These are phyloP conservation scores for Peromyscus polionotus DNA, from an alignment of 2,113 vertebrate species.

Conservation along the genomic window DNA sequence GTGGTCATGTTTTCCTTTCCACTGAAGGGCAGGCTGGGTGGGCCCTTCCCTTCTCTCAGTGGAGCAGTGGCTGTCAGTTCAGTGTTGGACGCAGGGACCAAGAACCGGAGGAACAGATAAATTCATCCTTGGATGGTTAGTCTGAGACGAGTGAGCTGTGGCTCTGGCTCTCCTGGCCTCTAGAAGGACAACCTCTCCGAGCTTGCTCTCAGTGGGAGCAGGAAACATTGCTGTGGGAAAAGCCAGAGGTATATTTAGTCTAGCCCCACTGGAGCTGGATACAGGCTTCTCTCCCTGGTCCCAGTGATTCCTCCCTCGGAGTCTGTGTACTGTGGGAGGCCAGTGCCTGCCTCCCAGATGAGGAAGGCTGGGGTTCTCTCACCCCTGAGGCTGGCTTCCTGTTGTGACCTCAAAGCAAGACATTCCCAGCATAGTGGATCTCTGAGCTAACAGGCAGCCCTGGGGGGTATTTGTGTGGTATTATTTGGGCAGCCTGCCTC, in stretches of 20 bases:
- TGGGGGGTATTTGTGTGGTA: not conserved
- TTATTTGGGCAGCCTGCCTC: not conserved
- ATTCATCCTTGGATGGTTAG: not conserved
- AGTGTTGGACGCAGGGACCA: accelerated
- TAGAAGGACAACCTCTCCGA: not conserved
- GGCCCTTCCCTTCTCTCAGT: not conserved
- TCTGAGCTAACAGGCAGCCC: not conserved
- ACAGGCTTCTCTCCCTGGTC: not conserved
- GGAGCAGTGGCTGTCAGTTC: not conserved
- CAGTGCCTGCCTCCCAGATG: no score
- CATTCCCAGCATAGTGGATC: not conserved
- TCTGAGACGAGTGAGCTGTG: not conserved
- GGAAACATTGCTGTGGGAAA: constrained; percentile 1
- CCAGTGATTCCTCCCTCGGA: not conserved
- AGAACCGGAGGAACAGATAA: not conserved
- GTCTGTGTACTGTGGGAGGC: not conserved
- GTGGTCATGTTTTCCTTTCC: not conserved
- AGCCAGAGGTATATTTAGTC: constrained; percentile 31
- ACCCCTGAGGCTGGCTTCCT: not conserved
- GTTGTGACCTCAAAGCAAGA: not conserved
- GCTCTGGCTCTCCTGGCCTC: not conserved
- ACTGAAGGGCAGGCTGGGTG: not conserved
- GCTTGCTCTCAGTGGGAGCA: not conserved
- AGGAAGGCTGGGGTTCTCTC: not conserved
- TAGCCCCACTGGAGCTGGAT: not conserved